phyloP scores from a whole-genome alignment of 1,140 invertebrate species.

The Aphis craccivora region DNA sequence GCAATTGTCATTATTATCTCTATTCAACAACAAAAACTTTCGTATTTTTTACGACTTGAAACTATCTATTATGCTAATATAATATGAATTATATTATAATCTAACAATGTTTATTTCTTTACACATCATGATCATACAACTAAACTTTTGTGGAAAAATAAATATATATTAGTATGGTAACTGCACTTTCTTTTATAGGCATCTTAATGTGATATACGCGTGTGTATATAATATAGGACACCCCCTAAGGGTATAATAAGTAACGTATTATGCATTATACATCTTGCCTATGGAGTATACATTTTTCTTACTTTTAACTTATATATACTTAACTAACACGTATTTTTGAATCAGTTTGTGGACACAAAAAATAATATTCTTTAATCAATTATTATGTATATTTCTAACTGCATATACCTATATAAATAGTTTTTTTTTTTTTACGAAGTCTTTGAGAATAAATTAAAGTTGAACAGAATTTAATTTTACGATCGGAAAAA shows the following conservation, averaged over 20 bases:
- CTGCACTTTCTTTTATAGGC: background rate
- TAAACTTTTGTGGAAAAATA: background rate
- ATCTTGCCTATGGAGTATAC: background rate
- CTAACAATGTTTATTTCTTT: slow-evolving; percentile 23
- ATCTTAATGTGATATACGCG: background rate
- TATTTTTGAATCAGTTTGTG: background rate
- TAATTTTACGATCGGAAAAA: background rate
- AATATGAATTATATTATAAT: background rate
- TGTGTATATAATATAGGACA: background rate
- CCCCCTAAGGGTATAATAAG: background rate
- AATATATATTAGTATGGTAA: background rate
- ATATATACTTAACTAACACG: background rate
- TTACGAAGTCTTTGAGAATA: background rate
- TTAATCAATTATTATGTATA: background rate
- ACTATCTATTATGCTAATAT: background rate
- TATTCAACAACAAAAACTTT: background rate
- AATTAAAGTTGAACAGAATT: background rate
- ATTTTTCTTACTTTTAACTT: background rate
- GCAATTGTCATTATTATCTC: background rate
- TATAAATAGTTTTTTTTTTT: background rate
- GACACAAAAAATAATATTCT: background rate
- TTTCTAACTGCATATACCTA: background rate
- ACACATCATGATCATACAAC: background rate
- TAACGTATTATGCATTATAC: background rate
- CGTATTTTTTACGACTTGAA: background rate